Conservation (phyloP, 2,113 vertebrate genomes). For the Tragulus kanchil region DNA sequence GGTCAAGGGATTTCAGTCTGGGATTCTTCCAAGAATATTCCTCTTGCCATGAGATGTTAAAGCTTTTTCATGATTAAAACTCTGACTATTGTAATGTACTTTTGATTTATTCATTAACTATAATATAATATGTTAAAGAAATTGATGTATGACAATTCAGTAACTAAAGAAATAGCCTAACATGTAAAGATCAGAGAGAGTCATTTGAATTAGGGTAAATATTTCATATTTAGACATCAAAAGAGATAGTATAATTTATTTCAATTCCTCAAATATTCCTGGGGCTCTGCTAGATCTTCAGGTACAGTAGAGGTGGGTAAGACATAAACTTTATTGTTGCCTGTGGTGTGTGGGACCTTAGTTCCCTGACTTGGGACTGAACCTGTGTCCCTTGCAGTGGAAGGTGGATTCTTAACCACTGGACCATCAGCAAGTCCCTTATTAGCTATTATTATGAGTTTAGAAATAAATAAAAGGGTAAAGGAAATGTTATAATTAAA, state of each 20-base stretch:
- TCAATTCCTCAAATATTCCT: background rate
- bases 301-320: background rate
- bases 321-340: background rate
- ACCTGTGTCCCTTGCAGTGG: background rate
- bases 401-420: background rate
- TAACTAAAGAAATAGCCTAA: constrained; percentile 33
- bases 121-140: background rate
- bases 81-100: constrained; percentile 38
- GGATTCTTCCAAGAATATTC: background rate
- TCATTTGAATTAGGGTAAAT: constrained; percentile 1
- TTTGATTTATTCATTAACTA: constrained; percentile 18
- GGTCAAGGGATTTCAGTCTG: background rate
- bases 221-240: constrained; percentile 24
- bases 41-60: constrained; percentile 17
- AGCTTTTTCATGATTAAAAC: constrained; percentile 4
- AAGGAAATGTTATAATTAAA: background rate
- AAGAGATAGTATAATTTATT: background rate
- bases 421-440: background rate
- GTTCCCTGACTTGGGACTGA: background rate
- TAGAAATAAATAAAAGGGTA: background rate
- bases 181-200: background rate
- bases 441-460: background rate
- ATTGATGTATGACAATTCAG: background rate
- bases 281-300: background rate
- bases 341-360: background rate